phyloP scores from a whole-genome alignment of 2,888 invertebrate species.

The Girardia tigrina region DNA sequence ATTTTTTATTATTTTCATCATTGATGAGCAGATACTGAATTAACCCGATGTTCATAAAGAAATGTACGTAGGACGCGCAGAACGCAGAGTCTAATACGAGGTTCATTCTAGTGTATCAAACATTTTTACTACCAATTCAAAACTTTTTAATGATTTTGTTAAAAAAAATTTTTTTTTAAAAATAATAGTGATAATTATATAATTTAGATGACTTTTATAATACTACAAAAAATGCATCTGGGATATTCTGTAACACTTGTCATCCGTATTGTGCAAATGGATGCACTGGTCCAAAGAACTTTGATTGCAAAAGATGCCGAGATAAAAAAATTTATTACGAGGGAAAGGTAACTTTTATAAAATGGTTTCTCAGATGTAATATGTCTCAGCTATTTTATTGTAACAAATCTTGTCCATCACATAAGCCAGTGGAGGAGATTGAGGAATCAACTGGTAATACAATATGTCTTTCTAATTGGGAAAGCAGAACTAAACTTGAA shows the following conservation, averaged over 20 bases:
- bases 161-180: too few species aligned
- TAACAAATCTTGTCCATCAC: neutral
- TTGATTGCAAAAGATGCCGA: neutral
- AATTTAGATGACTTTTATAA: neutral
- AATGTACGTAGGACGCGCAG: too few species aligned
- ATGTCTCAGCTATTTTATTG: constrained; percentile 5
- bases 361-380: neutral
- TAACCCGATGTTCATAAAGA: too few species aligned
- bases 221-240: neutral
- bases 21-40: too few species aligned
- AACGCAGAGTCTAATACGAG: too few species aligned
- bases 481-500: neutral
- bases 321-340: neutral
- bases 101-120: too few species aligned
- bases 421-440: neutral
- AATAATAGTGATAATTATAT: too few species aligned
- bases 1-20: too few species aligned
- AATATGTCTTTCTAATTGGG: neutral
- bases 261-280: constrained; percentile 18
- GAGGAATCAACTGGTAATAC: neutral
- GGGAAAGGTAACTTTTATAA: neutral
- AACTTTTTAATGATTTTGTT: too few species aligned
- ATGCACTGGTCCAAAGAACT: neutral
- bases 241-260: neutral
- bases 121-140: too few species aligned